These are phyloP conservation scores for Proctacanthus coquilletti DNA, from an alignment of 1,140 invertebrate genomes.

Conservation along the genomic window DNA sequence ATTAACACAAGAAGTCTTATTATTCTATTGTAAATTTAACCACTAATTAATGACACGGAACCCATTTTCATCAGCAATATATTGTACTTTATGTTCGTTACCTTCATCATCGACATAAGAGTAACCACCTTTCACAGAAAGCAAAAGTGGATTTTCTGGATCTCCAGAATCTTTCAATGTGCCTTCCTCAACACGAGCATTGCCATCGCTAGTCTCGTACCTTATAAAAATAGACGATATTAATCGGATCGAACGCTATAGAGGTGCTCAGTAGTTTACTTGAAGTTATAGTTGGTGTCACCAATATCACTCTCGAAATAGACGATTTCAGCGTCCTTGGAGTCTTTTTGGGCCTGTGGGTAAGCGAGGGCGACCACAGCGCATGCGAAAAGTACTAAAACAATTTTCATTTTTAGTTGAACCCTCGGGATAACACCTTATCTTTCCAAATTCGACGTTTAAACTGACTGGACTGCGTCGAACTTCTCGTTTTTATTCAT, in stretches of 20 bases:
- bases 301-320: background rate
- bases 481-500: too few relatives aligned
- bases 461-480: too few relatives aligned
- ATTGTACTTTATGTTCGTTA: slow-evolving; percentile 10
- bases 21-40: too few relatives aligned
- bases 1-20: too few relatives aligned
- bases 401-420: too few relatives aligned
- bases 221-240: background rate
- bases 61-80: slow-evolving; percentile 36
- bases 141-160: background rate
- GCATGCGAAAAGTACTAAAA: too few relatives aligned
- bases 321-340: slow-evolving; percentile 2
- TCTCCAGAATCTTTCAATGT: background rate
- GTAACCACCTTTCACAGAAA: background rate
- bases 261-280: background rate
- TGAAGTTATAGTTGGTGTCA: background rate
- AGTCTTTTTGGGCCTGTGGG: background rate
- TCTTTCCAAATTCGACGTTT: too few relatives aligned
- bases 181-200: background rate
- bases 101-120: background rate
- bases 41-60: slow-evolving; percentile 28
- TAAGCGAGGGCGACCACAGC: too few relatives aligned
- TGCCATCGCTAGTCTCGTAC: slow-evolving; percentile 5
- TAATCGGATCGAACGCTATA: background rate
- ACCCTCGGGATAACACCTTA: too few relatives aligned